Conservation (phyloP, 2,888 invertebrate species). For the Synergus japonicus region DNA sequence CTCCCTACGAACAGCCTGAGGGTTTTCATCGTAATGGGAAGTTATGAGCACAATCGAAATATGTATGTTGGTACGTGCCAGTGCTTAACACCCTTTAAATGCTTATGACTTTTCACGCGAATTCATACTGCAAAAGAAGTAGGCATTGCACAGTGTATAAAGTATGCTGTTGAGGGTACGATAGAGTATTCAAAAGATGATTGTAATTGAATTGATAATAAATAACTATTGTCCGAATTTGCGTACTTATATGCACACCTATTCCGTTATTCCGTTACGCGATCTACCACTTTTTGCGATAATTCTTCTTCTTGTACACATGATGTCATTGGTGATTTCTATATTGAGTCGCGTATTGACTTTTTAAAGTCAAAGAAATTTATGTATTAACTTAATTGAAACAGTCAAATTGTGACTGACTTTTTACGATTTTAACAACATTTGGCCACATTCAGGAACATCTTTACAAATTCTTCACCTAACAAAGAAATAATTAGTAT, state of each 20-base stretch:
- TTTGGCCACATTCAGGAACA: background rate
- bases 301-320: no score
- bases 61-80: constrained; percentile 43
- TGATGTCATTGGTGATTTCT: background rate
- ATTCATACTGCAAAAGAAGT: constrained; percentile 17
- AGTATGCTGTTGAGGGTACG: background rate
- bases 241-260: background rate
- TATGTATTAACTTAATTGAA: no score
- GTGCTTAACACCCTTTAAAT: constrained; percentile 40
- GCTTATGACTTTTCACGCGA: constrained; percentile 30
- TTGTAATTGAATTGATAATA: background rate
- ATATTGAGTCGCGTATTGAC: background rate
- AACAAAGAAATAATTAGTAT: background rate
- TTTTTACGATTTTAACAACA: no score
- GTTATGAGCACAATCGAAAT: constrained; percentile 65
- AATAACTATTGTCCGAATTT: background rate
- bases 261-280: background rate
- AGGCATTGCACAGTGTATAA: background rate
- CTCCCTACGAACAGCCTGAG: constrained; percentile 46
- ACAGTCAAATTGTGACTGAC: no score
- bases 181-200: constrained; percentile 3
- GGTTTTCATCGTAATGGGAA: constrained; percentile 66
- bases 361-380: background rate
- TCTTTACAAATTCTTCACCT: background rate
- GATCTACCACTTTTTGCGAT: background rate